These are phyloP conservation scores for Acronicta aceris DNA, from an alignment of 2,888 invertebrate species.

Conservation along the genomic window DNA sequence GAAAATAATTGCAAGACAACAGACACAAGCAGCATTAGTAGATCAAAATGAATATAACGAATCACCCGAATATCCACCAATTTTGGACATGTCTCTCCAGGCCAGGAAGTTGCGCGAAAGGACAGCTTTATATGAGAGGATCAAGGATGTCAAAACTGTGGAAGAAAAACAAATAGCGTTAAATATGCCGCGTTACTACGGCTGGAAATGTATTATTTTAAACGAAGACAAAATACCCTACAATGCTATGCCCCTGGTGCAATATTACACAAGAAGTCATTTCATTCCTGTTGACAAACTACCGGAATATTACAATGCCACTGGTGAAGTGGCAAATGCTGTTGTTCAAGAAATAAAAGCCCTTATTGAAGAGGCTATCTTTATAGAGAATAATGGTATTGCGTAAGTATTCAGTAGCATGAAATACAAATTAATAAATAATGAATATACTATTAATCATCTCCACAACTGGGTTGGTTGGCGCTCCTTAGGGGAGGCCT, in stretches of 20 bases:
- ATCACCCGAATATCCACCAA: slow-evolving; percentile 89
- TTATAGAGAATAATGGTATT: slow-evolving; percentile 89
- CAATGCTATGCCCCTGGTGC: slow-evolving; percentile 91
- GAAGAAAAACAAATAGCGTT: slow-evolving; percentile 95
- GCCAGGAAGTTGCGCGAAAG: slow-evolving; percentile 84
- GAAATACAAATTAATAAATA: no score
- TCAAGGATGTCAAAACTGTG: slow-evolving; percentile 91
- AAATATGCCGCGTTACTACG: slow-evolving; percentile 95
- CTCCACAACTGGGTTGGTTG: no score
- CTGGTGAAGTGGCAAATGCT: slow-evolving; percentile 81
- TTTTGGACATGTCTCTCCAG: slow-evolving; percentile 89
- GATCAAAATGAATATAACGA: slow-evolving; percentile 82
- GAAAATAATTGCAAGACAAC: slow-evolving; percentile 61
- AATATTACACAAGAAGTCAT: slow-evolving; percentile 94
- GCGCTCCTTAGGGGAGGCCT: no score
- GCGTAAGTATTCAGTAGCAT: slow-evolving; percentile 90
- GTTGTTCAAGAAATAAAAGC: slow-evolving; percentile 87
- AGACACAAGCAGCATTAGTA: slow-evolving; percentile 70
- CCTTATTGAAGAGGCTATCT: slow-evolving; percentile 90
- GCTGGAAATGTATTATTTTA: slow-evolving; percentile 91
- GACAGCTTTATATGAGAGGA: slow-evolving; percentile 87
- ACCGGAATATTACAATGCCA: slow-evolving; percentile 89
- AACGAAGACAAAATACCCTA: slow-evolving; percentile 90
- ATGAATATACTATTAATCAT: no score
- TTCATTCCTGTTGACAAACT: slow-evolving; percentile 89